Percentiles rank a stretch among this genome's conserved stretches.
Conservation (phyloP, 2,113 vertebrate species). For the Leucosticte australis region DNA sequence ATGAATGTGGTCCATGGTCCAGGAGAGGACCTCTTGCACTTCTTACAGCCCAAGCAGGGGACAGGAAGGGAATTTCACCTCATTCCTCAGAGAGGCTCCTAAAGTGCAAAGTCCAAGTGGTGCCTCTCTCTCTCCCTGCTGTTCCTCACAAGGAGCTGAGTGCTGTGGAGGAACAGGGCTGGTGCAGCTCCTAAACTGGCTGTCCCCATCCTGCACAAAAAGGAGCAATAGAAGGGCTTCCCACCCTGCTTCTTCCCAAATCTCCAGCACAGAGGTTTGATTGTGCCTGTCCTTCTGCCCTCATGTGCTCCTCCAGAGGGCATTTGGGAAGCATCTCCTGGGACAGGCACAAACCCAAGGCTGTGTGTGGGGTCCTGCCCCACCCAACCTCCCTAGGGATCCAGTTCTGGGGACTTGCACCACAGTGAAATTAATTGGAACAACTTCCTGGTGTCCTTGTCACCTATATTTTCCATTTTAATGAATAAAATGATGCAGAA, state of each 20-base stretch:
- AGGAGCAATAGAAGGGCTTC: not conserved
- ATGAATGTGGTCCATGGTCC: not conserved
- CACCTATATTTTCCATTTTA: not conserved
- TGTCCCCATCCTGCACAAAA: not conserved
- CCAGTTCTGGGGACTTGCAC: not conserved
- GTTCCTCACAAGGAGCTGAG: not conserved
- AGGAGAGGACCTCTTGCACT: not conserved
- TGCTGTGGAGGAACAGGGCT: not conserved
- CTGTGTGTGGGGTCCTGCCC: not conserved
- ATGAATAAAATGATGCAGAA: not conserved
- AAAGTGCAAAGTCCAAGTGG: not conserved
- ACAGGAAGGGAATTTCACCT: not conserved
- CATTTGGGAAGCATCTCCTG: not conserved
- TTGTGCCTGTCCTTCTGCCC: not conserved
- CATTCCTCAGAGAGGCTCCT: not conserved
- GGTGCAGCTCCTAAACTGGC: too few relatives aligned
- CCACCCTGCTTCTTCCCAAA: not conserved
- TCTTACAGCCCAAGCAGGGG: not conserved
- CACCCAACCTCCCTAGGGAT: fast-evolving
- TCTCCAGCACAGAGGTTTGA: not conserved
- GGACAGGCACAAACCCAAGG: not conserved
- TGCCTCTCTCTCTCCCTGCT: not conserved
- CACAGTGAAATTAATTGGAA: not conserved
- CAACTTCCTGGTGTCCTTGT: not conserved
- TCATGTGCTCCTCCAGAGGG: fast-evolving